Percentiles rank a stretch among this genome's conserved stretches.
Evolutionary conservation across 2,797 vertebrate genomes (phyloP).

Genomic region (Anolis apletophallus): DNA sequence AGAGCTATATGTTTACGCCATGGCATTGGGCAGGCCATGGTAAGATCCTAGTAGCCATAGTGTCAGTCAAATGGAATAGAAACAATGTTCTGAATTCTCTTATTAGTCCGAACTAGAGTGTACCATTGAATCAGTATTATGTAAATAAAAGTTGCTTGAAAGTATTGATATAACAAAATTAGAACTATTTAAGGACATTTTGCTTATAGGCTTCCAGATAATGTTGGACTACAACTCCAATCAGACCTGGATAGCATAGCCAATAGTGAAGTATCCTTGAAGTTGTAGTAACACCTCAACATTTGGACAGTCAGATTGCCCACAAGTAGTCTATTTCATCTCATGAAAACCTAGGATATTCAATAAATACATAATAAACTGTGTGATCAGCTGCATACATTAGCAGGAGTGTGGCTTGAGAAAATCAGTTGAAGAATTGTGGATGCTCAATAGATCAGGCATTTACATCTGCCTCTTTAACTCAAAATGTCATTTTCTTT

Average conservation of each 20-base stretch:
- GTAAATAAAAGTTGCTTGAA: background rate
- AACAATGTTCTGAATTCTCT: background rate
- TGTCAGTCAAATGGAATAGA: background rate
- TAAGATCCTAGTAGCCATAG: background rate
- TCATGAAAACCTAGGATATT: background rate
- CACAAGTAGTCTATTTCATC: background rate
- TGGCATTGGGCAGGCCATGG: background rate
- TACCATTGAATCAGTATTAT: too few relatives aligned
- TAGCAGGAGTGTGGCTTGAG: conserved; percentile 27
- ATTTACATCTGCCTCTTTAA: conserved; percentile 58
- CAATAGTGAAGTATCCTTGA: too few relatives aligned
- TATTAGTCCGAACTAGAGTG: background rate
- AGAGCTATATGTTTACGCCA: background rate
- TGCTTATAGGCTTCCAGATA: background rate
- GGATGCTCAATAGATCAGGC: conserved; percentile 44
- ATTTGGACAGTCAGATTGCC: background rate
- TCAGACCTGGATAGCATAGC: background rate
- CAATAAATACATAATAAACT: background rate
- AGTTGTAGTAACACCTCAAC: background rate
- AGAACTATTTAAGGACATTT: background rate
- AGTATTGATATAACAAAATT: background rate
- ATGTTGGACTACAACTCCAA: background rate
- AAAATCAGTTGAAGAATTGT: conserved; percentile 45
- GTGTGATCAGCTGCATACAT: conserved; percentile 33
- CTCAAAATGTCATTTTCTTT: conserved; percentile 55